phyloP scores from a whole-genome alignment of 2,888 invertebrate species.

The Ceraclea dissimilis region DNA sequence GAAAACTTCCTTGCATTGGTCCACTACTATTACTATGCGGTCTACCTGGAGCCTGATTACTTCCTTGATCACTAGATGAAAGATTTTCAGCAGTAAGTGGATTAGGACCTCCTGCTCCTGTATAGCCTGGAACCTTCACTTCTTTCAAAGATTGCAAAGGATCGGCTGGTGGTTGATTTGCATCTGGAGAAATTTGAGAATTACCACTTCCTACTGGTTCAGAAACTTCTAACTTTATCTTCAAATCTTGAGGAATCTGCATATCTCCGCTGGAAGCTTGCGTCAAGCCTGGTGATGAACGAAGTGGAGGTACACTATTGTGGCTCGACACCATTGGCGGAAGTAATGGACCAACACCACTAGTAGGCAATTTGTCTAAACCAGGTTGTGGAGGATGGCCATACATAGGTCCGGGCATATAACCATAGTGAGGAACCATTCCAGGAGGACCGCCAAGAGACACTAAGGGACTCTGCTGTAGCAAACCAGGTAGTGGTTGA shows the following conservation, averaged over 20 bases:
- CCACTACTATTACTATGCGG: conserved; percentile 43
- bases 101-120: conserved; percentile 47
- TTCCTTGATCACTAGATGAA: conserved; percentile 45
- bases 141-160: conserved; percentile 72
- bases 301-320: conserved; percentile 29
- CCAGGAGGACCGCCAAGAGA: conserved; percentile 50
- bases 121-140: conserved; percentile 70
- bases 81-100: conserved; percentile 34
- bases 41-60: conserved; percentile 44
- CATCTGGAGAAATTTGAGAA: conserved; percentile 34
- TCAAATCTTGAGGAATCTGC: conserved; percentile 46
- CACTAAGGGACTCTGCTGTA: conserved; percentile 53
- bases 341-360: conserved; percentile 36
- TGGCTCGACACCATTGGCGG: conserved; percentile 41
- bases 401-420: conserved; percentile 46
- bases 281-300: conserved; percentile 26
- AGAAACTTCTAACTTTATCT: conserved; percentile 50
- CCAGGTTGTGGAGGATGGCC: conserved; percentile 34
- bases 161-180: conserved; percentile 52
- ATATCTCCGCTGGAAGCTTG: conserved; percentile 30
- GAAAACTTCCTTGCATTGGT: conserved; percentile 47
- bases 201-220: conserved; percentile 32
- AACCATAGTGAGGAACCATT: conserved; percentile 54
- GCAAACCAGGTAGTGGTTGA: conserved; percentile 48
- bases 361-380: conserved; percentile 39